Evolutionary conservation across 2,888 invertebrate species (phyloP), one percentile per base, ranked within the genome.

Genomic region (Nemoura dubitans): DNA sequence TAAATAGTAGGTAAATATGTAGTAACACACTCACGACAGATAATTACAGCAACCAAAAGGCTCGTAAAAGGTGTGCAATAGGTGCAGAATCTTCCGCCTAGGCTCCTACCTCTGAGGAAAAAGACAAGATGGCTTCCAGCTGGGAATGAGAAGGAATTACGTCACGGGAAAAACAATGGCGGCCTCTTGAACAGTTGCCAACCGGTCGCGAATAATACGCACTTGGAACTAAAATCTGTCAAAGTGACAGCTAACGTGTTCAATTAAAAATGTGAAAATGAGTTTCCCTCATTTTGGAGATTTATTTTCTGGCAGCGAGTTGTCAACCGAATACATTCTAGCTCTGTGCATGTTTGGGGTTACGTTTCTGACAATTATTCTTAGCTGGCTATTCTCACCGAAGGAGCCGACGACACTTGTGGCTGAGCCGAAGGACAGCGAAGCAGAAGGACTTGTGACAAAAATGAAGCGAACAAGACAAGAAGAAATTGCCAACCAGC

Each of bases 401-500:
- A 27, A 84, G 0, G 29, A 86, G 6, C 42, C 43, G 27, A 42
- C 26, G 27, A 0, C 59, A 86, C n/a, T 43, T 42, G 42, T 25
- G 42, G 14, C 25, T 16, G 25, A 27, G 2, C 59, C 59, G 2
- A 59, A 10, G 2, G 59, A 59, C 16, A 59, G 26, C 14, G 86
- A 84, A 21, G n/a, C 30, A 27, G 78, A 26, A 78, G 81, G 59
- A 76, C 26, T 36, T n/a, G 6, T 87, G 29, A 83, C 78, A 0
- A 76, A 85, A 28, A 43, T 87, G 59, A 88, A 87, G 81, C 76
- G 84, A 42, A 86, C 86, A 5, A 77, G 87, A 16, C 87, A 88
- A 16, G 83, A 88, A 85, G 87, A 83, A 26, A 88, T 88, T n/a
- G 86, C 88, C 10, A 87, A 89, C 28, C 84, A 90, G 87, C 76